Base-by-base conservation (phyloP, 2,113 vertebrate genomes). In the Agelaius phoeniceus region DNA sequence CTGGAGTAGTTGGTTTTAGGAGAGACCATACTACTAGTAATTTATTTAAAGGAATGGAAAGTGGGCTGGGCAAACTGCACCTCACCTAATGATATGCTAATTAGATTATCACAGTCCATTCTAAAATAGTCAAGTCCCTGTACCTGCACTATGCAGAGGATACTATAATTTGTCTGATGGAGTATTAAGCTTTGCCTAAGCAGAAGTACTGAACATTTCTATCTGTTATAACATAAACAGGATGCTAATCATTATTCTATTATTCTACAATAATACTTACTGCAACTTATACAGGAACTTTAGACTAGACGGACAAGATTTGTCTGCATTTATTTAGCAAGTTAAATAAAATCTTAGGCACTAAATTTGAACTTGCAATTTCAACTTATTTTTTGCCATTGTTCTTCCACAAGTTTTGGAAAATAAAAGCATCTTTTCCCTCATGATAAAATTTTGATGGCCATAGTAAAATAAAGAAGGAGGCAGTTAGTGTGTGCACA, bases 11-110 rank as follows among this genome's bases (percentile, higher is more conserved):
- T 69, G 7, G 11, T 24, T 89, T 90, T 75, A 75, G 51, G 78
- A 74, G 13, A 57, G 3, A 10, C 8, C 0, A 1, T 58, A 28
- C 4, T 58, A 51, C 3, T 13, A 59, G 7, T 26, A 76, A 28
- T 63, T 84, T 63, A 41, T 75, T 75, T 58, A 63, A 54, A 73
- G 15, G 2, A 51, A 19, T 35, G 16, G 15, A 66, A 81, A 74
- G 30, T 55, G 16, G 11, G 3, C 14, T 15, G 14, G 43, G 8
- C 6, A 84, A 23, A 26, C 30, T 54, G 15, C 27, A 66, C 0
- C 10, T 87, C 43, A 30, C 7, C 11, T 81, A 48, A n/a, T 22
- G 6, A 31, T 73, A 46, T n/a, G 7, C 22, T 35, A 65, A 51
- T 46, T 41, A 68, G 20, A 21, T 68, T 8, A 51, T 69, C 48